Base-by-base conservation (phyloP, 2,113 vertebrate species). In the Hydropotes inermis region DNA sequence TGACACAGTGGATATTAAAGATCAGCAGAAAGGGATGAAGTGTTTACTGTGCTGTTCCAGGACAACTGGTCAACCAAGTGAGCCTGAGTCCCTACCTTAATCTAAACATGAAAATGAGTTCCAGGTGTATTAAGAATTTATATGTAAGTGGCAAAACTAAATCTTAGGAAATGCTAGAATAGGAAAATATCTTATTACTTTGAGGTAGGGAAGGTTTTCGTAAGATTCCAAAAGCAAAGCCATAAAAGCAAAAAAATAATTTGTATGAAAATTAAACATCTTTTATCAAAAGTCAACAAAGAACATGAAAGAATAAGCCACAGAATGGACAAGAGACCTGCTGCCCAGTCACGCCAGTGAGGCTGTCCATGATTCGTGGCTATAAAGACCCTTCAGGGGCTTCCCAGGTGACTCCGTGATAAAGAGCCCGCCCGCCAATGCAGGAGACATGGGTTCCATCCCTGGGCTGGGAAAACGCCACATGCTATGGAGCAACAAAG, bases 141-240 rank as follows among this genome's bases (percentile, higher is more conserved):
- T 47, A 76, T 1, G 0, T 33, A 33, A 76, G 55, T 33, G 16
- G 86, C 45, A 93, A 88, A 93, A 52, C 27, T 84, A 55, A 93
- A 61, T 10, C 28, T 61, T 89, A 96, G 36, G 89, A 89, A 30
- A 60, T 45, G 36, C 55, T 89, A 78, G 74, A 47, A 13, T 9
- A 76, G 57, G 54, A 89, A 83, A 83, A 61, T 45, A 52, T 27
- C 39, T 58, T 27, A 36, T 47, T 83, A 23, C 6, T 23, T 89
- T 23, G 19, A 84, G 33, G 28, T 89, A 61, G 16, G 15, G 6
- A 28, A 96, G 36, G 30, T 55, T 57, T 91, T 81, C n/a, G 7
- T 83, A 45, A 74, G 82, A 47, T 60, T 16, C 36, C 43, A 84
- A 89, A 89, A 92, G 50, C 10, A 93, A 92, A 93, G 16, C 10